phyloP scores from a whole-genome alignment of 2,797 vertebrate genomes.

The Acropternis orthonyx region DNA sequence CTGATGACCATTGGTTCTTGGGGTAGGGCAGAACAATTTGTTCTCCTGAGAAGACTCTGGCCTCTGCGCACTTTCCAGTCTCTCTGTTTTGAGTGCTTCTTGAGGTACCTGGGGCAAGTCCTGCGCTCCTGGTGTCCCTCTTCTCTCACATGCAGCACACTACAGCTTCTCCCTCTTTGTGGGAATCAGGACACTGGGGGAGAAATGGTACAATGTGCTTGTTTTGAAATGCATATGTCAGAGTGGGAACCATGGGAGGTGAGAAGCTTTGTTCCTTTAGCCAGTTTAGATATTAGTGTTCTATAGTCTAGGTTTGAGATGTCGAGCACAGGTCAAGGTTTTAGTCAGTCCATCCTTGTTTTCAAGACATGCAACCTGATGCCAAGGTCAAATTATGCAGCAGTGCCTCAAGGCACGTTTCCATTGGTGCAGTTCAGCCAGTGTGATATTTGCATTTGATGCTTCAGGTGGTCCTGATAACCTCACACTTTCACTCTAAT shows the following conservation, averaged over 20 bases:
- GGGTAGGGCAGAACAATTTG: not conserved
- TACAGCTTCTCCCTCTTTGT: not conserved
- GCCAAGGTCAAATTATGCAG: not conserved
- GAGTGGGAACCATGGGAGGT: not conserved
- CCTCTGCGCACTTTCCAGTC: not conserved
- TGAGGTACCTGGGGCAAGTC: not conserved
- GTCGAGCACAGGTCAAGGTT: not conserved
- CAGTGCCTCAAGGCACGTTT: not conserved
- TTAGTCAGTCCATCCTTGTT: not conserved
- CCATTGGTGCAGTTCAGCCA: not conserved
- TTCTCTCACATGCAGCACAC: accelerated
- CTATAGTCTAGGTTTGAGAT: not conserved
- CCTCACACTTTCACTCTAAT: not conserved
- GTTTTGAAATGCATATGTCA: not conserved
- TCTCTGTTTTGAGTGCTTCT: not conserved
- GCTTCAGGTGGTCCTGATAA: not conserved
- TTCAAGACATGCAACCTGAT: accelerated
- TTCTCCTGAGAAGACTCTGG: not conserved
- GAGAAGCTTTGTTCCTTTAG: not conserved
- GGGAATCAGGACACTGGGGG: accelerated
- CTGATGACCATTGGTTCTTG: not conserved
- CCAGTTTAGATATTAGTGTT: not conserved
- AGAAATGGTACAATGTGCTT: not conserved
- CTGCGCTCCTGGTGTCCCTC: accelerated
- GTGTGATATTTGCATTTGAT: not conserved